Percentiles rank a stretch among this genome's conserved stretches.
phyloP scores from a whole-genome alignment of 2,888 invertebrate genomes.

The Boloria selene region DNA sequence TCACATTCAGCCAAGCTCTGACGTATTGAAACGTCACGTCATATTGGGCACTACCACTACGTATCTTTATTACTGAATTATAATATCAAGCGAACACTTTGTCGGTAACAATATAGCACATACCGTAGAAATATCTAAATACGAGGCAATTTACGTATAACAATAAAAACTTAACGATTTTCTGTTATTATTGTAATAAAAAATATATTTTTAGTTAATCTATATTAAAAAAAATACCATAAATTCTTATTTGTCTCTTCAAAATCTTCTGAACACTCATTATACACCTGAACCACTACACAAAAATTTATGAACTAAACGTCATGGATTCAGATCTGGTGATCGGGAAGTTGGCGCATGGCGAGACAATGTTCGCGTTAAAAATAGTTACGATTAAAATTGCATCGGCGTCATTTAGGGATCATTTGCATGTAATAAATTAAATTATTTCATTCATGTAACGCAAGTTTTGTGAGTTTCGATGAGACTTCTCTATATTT shows the following conservation, averaged over 20 bases:
- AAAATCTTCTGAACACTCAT: constrained; percentile 38
- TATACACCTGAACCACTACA: constrained; percentile 25
- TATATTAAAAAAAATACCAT: constrained; percentile 34
- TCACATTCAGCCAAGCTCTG: constrained; percentile 39
- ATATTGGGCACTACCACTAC: constrained; percentile 33
- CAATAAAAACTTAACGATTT: background rate
- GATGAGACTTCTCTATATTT: no score
- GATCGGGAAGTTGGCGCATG: constrained; percentile 32
- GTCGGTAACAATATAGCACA: constrained; percentile 24
- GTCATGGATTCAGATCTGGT: constrained; percentile 24
- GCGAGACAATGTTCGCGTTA: constrained; percentile 27
- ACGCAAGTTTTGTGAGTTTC: no score
- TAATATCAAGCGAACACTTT: constrained; percentile 20
- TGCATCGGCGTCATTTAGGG: constrained; percentile 18
- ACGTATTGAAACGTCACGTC: constrained; percentile 41
- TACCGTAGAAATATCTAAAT: background rate
- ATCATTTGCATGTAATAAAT: constrained; percentile 7
- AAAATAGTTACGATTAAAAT: constrained; percentile 34
- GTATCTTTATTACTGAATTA: constrained; percentile 34
- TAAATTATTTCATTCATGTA: background rate
- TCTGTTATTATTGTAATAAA: background rate
- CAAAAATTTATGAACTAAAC: constrained; percentile 31
- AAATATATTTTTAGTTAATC: background rate
- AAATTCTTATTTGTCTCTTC: constrained; percentile 39
- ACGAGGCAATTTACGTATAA: constrained; percentile 8